These are phyloP conservation scores for Ips nitidus DNA, from an alignment of 1,140 invertebrate species.

Conservation along the genomic window DNA sequence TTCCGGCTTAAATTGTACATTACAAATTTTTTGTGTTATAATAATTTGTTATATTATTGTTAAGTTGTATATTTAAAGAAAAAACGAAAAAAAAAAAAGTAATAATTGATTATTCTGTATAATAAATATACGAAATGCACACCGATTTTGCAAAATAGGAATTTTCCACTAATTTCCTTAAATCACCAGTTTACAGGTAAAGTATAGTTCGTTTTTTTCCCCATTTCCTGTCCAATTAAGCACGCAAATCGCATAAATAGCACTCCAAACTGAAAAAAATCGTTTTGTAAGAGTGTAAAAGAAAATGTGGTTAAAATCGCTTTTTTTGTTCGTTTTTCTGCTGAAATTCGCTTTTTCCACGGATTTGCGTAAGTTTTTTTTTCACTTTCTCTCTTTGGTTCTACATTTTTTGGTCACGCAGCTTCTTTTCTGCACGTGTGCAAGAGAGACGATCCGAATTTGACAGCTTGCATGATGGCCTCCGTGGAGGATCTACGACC, in stretches of 20 bases:
- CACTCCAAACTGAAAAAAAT: too few species aligned
- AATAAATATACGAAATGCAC: conserved; percentile 23
- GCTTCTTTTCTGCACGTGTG: conserved; percentile 55
- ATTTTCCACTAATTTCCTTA: too few species aligned
- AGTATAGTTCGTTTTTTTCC: too few species aligned
- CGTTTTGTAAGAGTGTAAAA: too few species aligned
- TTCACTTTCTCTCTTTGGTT: background rate
- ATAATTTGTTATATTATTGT: conserved; percentile 36
- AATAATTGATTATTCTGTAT: background rate
- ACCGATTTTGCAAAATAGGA: background rate
- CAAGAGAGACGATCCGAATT: conserved; percentile 53
- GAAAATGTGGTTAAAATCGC: conserved; percentile 4
- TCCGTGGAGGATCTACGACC: conserved; percentile 53
- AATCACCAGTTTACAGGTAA: too few species aligned
- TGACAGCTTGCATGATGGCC: conserved; percentile 55
- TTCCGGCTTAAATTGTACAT: conserved; percentile 25
- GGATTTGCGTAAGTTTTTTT: too few species aligned
- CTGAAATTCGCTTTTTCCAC: too few species aligned
- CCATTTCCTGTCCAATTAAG: too few species aligned
- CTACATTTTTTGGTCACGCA: conserved; percentile 32
- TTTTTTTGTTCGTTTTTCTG: too few species aligned
- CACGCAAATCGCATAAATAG: too few species aligned
- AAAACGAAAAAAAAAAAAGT: background rate
- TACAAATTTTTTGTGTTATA: conserved; percentile 27
- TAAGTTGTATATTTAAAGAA: conserved; percentile 45